Base-by-base conservation (phyloP, 2,113 vertebrate genomes). In the Chamaetylas fuelleborni region DNA sequence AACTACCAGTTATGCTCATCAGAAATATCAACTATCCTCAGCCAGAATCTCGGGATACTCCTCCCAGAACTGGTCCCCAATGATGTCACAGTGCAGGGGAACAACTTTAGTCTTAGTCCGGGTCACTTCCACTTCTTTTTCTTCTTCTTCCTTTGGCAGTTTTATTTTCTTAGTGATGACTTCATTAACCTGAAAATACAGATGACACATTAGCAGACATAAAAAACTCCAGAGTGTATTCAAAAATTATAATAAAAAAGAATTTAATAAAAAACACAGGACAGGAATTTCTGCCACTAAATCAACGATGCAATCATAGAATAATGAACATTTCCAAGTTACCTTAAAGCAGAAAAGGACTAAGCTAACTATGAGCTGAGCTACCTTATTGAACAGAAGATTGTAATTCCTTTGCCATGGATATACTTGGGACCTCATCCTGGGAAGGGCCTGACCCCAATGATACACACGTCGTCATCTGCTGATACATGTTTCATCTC, bases 31-130 rank as follows among this genome's bases (percentile, higher is more conserved):
- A 90, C 96, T 95, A 51, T 98, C 98, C 20, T 98, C 97, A 88
- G 98, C 98, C 73, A 99, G 97, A 93, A 99, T 98, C 73, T 98
- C 97, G 3, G 98, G 97, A 93, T 99, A 98, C 42, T 99, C 98
- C 64, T 98, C 97, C 99, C 99, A 99, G 96, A 99, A 99, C 92
- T 98, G 97, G n/a, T 99, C 98, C 48, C 98, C 98, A 48, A 99
- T 99, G 56, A 99, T 97, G 93, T 99, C 99, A 33, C 98, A 98
- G 93, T 99, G 97, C 86, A 98, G 83, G 23, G 98, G 86, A 74
- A 98, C 96, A 50, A 98, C 97, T 94, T 92, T 97, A 64, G 92
- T 98, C 94, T 97, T 98, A 86, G 95, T 98, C 36, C 98, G 98
- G 1, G 96, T 99, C 88, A 99, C 98, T 28, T 95, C 79, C 40